phyloP scores from a whole-genome alignment of 2,888 invertebrate species.

The Meteorus colon region DNA sequence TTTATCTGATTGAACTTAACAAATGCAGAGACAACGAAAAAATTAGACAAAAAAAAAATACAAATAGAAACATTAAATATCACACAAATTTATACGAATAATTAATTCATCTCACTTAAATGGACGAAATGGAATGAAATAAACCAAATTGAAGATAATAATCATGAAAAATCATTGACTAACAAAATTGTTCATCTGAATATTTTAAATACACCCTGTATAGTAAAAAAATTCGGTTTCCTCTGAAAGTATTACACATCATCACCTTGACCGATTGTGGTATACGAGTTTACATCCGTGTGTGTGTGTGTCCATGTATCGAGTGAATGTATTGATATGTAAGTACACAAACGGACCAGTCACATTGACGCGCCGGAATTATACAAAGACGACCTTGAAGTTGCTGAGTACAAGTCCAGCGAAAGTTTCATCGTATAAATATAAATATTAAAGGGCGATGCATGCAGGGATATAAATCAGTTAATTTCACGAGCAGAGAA shows the following conservation, averaged over 20 bases:
- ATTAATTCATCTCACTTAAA: too few relatives aligned
- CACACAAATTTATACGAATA: too few relatives aligned
- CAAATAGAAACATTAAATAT: too few relatives aligned
- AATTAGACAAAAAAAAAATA: too few relatives aligned
- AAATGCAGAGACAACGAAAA: too few relatives aligned
- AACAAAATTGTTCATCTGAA: too few relatives aligned
- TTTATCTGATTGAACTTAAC: too few relatives aligned
- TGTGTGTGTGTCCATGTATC: background rate
- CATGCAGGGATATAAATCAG: background rate
- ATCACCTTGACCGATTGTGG: conserved; percentile 40
- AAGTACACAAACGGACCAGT: background rate
- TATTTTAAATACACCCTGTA: too few relatives aligned
- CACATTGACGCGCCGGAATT: background rate
- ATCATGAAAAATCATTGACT: too few relatives aligned
- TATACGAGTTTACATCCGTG: background rate
- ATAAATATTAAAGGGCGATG: background rate
- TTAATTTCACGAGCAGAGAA: background rate
- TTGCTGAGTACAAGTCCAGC: background rate
- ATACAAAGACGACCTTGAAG: conserved; percentile 5
- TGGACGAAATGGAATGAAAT: too few relatives aligned
- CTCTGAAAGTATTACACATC: conserved; percentile 28
- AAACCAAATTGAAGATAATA: too few relatives aligned
- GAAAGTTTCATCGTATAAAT: background rate
- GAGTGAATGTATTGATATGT: background rate
- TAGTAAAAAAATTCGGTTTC: background rate